These are phyloP conservation scores for Mythimna pallens DNA, from an alignment of 2,888 invertebrate genomes.

Conservation along the genomic window DNA sequence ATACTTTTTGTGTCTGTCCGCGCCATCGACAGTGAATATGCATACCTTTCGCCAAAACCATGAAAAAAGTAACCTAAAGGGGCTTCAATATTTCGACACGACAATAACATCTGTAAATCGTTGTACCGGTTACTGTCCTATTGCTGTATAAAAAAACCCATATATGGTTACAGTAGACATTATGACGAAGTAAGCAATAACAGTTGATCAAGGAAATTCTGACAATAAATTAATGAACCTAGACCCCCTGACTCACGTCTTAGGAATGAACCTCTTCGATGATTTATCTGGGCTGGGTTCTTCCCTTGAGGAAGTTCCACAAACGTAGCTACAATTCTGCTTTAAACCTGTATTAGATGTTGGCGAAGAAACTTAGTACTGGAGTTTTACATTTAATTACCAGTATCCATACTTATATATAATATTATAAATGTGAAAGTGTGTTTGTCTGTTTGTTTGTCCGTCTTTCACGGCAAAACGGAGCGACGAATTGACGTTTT, in stretches of 20 bases:
- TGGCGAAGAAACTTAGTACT: not conserved
- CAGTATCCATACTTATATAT: no score
- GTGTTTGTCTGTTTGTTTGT: no score
- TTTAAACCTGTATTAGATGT: not conserved
- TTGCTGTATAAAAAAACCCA: no score
- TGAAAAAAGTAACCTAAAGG: not conserved
- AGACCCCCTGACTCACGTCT: constrained; percentile 18
- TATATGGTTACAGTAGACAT: not conserved
- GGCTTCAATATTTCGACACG: not conserved
- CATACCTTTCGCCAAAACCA: not conserved
- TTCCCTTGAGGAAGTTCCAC: constrained; percentile 5
- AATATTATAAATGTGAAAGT: no score
- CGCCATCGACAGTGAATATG: no score
- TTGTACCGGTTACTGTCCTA: not conserved
- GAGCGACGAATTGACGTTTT: no score
- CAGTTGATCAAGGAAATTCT: constrained; percentile 30
- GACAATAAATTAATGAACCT: not conserved
- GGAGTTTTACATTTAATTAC: not conserved
- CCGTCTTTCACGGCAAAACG: no score
- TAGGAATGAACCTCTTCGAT: constrained; percentile 9
- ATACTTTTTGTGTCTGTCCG: not conserved
- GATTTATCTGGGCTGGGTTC: constrained; percentile 1
- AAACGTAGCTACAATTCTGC: not conserved
- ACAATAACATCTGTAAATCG: not conserved
- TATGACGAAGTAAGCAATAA: not conserved